These are phyloP conservation scores for Tupiocoris notatus DNA, from an alignment of 2,888 invertebrate species.

Conservation along the genomic window DNA sequence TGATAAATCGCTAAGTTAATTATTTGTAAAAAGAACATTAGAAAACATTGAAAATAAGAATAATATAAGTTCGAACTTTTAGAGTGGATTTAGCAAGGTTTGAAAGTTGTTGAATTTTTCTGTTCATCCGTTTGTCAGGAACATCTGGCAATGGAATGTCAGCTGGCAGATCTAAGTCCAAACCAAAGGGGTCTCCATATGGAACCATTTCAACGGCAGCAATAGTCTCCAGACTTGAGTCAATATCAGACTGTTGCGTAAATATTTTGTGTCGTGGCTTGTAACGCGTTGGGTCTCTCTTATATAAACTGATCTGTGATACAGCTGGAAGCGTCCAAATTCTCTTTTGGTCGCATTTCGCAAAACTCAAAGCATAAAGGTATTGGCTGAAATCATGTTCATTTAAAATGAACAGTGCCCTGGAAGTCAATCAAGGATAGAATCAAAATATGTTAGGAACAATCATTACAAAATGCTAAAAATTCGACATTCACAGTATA, in stretches of 20 bases:
- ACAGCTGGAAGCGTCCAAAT: constrained; percentile 56
- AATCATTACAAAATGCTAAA: too few species aligned
- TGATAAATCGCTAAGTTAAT: too few species aligned
- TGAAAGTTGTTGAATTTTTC: constrained; percentile 66
- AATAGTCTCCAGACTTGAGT: constrained; percentile 53
- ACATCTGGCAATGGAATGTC: constrained; percentile 67
- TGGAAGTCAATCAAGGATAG: too few species aligned
- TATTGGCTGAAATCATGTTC: constrained; percentile 7
- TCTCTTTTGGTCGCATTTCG: neutral
- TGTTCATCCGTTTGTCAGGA: constrained; percentile 67
- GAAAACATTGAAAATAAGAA: neutral
- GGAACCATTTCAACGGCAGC: constrained; percentile 3
- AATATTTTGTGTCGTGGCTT: constrained; percentile 70
- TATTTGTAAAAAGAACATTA: neutral
- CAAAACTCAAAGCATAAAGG: neutral
- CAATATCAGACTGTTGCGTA: constrained; percentile 73
- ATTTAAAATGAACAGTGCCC: constrained; percentile 34
- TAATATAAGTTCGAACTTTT: constrained; percentile 35
- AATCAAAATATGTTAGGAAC: too few species aligned
- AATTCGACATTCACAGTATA: too few species aligned
- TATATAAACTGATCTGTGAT: constrained; percentile 68
- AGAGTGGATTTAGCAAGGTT: constrained; percentile 45
- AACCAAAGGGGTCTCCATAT: constrained; percentile 29
- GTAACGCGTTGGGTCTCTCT: constrained; percentile 73
- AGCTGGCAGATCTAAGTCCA: constrained; percentile 13